phyloP scores from a whole-genome alignment of 2,797 vertebrate species.

The Gallinago nigripennis region DNA sequence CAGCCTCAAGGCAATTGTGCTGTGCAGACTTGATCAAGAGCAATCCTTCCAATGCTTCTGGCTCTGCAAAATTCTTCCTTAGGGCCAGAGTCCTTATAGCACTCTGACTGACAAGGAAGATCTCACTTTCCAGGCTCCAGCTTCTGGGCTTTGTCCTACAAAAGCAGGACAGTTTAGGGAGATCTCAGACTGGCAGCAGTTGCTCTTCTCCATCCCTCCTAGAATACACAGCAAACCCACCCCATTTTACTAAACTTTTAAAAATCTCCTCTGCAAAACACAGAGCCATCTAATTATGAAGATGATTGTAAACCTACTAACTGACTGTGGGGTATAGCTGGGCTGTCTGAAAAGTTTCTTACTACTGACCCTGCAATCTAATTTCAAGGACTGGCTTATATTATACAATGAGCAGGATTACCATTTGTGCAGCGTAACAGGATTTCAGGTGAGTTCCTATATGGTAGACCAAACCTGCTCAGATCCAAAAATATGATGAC shows the following conservation, averaged over 20 bases:
- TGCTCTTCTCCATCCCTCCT: background rate
- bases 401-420: background rate
- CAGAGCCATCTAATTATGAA: background rate
- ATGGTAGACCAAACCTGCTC: background rate
- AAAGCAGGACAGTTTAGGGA: background rate
- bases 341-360: background rate
- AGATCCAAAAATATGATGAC: background rate
- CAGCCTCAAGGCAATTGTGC: background rate
- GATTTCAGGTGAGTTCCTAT: background rate
- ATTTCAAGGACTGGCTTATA: background rate
- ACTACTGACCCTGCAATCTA: background rate
- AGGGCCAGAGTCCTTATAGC: background rate
- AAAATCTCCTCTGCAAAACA: background rate
- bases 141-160: background rate
- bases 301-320: background rate
- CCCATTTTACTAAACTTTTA: background rate
- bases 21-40: background rate
- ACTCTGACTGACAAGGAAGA: background rate
- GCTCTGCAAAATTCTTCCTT: background rate
- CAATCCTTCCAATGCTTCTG: background rate
- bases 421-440: background rate
- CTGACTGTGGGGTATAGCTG: background rate
- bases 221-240: background rate
- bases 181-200: background rate
- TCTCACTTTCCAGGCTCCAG: background rate